These are phyloP conservation scores for Corythoichthys haematopterus DNA, from an alignment of 2,113 vertebrate species.

Conservation along the genomic window DNA sequence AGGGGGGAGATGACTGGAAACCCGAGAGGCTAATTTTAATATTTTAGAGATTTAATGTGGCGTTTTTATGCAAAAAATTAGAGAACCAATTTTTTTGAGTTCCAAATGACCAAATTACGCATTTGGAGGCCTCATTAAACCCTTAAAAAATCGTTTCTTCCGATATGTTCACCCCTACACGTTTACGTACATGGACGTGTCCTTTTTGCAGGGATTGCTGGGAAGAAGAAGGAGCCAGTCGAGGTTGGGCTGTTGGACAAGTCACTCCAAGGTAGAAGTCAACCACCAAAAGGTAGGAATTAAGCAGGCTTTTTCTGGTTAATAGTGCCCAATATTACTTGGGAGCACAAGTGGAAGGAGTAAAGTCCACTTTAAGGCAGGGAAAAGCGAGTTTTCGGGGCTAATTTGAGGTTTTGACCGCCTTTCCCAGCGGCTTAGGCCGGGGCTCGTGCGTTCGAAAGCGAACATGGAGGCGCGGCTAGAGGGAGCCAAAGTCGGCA, in stretches of 20 bases:
- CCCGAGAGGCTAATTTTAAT: conserved; percentile 40
- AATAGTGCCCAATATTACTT: conserved; percentile 33
- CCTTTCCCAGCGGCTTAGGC: conserved; percentile 45
- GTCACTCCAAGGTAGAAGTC: conserved; percentile 21
- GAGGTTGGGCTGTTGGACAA: conserved; percentile 59
- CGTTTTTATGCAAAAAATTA: conserved; percentile 40
- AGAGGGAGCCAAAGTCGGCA: conserved; percentile 73
- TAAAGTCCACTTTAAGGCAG: conserved; percentile 19
- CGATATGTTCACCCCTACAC: conserved; percentile 72
- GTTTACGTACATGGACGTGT: conserved; percentile 72
- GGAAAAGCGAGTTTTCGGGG: conserved; percentile 42
- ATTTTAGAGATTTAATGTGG: conserved; percentile 14
- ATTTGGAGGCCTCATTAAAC: conserved; percentile 20
- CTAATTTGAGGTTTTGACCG: conserved; percentile 37
- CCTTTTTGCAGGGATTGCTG: conserved; percentile 79
- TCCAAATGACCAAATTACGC: conserved; percentile 36
- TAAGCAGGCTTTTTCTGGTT: conserved; percentile 25
- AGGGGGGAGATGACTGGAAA: conserved; percentile 43
- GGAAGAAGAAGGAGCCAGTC: conserved; percentile 76
- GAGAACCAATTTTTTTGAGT: neutral
- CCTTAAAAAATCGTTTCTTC: conserved; percentile 45
- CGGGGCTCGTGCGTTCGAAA: conserved; percentile 59
- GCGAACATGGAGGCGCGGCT: conserved; percentile 68
- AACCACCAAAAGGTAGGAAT: conserved; percentile 67
- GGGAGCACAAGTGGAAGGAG: conserved; percentile 13